These are phyloP conservation scores for Epinotia brunnichana DNA, from an alignment of 2,888 invertebrate species.

Conservation along the genomic window DNA sequence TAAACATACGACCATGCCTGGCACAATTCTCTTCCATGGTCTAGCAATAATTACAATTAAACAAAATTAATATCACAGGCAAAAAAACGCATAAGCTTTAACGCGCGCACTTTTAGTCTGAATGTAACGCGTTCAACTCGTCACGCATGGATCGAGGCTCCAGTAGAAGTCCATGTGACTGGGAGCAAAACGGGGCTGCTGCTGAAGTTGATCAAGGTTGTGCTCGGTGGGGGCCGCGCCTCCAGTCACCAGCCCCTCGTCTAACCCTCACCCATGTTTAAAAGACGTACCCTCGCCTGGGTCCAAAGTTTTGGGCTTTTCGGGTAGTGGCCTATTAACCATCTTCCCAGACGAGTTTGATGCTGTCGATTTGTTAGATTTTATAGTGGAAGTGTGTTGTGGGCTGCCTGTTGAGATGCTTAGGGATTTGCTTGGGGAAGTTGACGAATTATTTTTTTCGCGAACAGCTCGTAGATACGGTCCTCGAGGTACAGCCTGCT, in stretches of 20 bases:
- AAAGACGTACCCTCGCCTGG: slow-evolving; percentile 75
- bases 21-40: slow-evolving; percentile 61
- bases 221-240: slow-evolving; percentile 4
- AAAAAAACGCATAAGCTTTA: slow-evolving; percentile 65
- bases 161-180: slow-evolving; percentile 51
- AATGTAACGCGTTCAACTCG: slow-evolving; percentile 42
- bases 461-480: slow-evolving; percentile 86
- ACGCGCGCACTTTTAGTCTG: slow-evolving; percentile 48
- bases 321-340: slow-evolving; percentile 88
- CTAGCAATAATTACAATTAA: slow-evolving; percentile 63
- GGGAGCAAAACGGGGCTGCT: slow-evolving; percentile 18
- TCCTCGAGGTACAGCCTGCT: slow-evolving; percentile 77
- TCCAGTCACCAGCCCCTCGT: slow-evolving; percentile 52
- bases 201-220: neutral
- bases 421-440: slow-evolving; percentile 54
- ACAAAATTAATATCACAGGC: slow-evolving; percentile 80
- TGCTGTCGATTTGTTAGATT: slow-evolving; percentile 62
- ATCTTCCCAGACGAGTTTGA: slow-evolving; percentile 83
- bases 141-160: slow-evolving; percentile 44
- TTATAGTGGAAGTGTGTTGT: slow-evolving; percentile 60
- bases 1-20: slow-evolving; percentile 62
- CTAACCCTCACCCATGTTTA: slow-evolving; percentile 58
- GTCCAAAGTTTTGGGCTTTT: slow-evolving; percentile 80
- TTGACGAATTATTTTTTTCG: slow-evolving; percentile 75
- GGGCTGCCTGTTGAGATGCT: slow-evolving; percentile 56